Evolutionary conservation across 2,797 vertebrate genomes (phyloP).

Genomic region (Pangasius larnaudii): DNA sequence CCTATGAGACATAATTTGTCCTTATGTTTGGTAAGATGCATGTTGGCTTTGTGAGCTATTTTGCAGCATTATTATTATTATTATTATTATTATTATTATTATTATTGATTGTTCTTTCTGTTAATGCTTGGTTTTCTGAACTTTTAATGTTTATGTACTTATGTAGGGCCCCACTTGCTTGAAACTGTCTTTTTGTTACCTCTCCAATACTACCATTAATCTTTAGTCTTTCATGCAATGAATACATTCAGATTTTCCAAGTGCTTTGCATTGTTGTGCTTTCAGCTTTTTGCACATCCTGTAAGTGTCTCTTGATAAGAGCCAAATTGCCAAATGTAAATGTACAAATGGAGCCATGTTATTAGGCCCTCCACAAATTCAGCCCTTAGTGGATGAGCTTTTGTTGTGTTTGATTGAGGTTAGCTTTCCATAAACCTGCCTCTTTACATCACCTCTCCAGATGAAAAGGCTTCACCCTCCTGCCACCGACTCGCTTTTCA

Average conservation of each 20-base stretch:
- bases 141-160: not conserved
- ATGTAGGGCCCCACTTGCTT: not conserved
- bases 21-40: not conserved
- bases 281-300: not conserved
- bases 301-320: not conserved
- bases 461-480: slow-evolving; percentile 12
- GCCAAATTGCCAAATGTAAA: not conserved
- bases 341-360: slow-evolving; percentile 9
- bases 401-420: slow-evolving; percentile 22
- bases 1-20: not conserved
- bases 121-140: not conserved
- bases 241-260: not conserved
- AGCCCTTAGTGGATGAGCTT: not conserved
- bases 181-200: not conserved
- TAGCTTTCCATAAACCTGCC: not conserved
- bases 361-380: not conserved
- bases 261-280: not conserved
- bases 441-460: not conserved
- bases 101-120: not conserved
- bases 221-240: not conserved
- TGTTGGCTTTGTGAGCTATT: not conserved
- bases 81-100: no score
- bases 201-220: not conserved
- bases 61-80: not conserved
- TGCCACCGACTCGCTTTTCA: slow-evolving; percentile 5